A percentile compares a stretch with the other conserved stretches of the same genome.
Conservation (phyloP, 2,113 vertebrate genomes). For the Paratilapia polleni region DNA sequence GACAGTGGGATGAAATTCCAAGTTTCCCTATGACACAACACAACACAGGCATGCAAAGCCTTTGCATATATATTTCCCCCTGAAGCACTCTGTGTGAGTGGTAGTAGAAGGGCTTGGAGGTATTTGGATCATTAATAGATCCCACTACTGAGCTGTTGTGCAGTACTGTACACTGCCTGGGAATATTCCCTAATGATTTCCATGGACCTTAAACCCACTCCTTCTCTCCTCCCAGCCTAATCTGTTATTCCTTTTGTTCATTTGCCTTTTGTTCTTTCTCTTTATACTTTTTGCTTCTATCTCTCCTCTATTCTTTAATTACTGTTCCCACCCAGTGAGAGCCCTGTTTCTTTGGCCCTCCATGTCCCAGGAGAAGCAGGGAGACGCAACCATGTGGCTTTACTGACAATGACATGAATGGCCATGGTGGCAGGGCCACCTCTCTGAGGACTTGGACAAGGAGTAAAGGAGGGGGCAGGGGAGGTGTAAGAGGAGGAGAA, state of each 20-base stretch:
- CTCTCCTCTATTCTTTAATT: constrained; percentile 81
- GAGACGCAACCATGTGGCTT: constrained; percentile 78
- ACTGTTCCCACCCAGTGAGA: constrained; percentile 79
- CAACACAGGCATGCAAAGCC: constrained; percentile 58
- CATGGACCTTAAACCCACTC: constrained; percentile 64
- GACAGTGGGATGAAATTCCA: constrained; percentile 66
- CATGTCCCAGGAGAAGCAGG: constrained; percentile 73
- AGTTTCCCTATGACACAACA: constrained; percentile 50
- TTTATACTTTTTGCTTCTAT: constrained; percentile 77
- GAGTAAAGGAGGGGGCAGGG: constrained; percentile 21
- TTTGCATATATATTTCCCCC: constrained; percentile 50
- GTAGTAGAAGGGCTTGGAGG: constrained; percentile 64
- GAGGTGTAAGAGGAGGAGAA: constrained; percentile 49
- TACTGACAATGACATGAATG: constrained; percentile 79
- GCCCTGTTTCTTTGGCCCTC: constrained; percentile 60
- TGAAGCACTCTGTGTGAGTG: constrained; percentile 57
- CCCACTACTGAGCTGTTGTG: constrained; percentile 62
- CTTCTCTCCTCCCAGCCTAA: constrained; percentile 60
- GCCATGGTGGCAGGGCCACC: constrained; percentile 75
- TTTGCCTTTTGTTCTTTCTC: constrained; percentile 80
- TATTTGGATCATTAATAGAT: constrained; percentile 77
- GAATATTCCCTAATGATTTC: constrained; percentile 76
- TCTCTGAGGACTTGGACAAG: constrained; percentile 71
- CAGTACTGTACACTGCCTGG: constrained; percentile 66
- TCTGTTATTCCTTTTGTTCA: constrained; percentile 83